These are phyloP conservation scores for Etheostoma cragini DNA, from an alignment of 2,113 vertebrate genomes.

Conservation along the genomic window DNA sequence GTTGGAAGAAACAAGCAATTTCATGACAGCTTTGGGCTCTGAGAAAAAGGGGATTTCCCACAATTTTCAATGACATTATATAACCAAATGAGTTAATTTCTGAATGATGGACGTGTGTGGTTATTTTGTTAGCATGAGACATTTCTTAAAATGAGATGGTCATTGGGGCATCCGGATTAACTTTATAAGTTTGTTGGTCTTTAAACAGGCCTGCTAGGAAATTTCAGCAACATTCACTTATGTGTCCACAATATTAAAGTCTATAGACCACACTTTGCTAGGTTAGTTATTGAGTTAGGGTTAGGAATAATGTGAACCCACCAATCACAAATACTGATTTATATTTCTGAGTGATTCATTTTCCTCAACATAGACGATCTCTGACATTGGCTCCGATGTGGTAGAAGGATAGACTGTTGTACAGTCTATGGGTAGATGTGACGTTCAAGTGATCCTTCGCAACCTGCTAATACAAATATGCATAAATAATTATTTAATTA, in stretches of 20 bases:
- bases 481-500: neutral
- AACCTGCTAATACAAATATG: neutral
- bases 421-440: neutral
- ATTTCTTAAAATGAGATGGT: neutral
- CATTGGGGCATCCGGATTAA: neutral
- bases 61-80: neutral
- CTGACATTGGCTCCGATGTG: neutral
- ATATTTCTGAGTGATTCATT: neutral
- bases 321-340: neutral
- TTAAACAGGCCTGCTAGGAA: neutral
- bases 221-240: neutral
- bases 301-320: neutral
- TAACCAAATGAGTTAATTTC: neutral
- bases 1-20: neutral
- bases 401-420: neutral
- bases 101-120: neutral
- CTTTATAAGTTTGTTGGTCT: neutral
- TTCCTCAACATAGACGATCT: constrained; percentile 55
- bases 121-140: neutral
- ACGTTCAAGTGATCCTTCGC: constrained; percentile 44
- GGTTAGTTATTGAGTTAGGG: neutral
- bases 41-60: neutral
- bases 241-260: neutral
- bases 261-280: neutral
- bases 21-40: neutral